Base-by-base conservation (phyloP, 92 coral and sea anemone genomes). In the Parazoanthus atlanticus region DNA sequence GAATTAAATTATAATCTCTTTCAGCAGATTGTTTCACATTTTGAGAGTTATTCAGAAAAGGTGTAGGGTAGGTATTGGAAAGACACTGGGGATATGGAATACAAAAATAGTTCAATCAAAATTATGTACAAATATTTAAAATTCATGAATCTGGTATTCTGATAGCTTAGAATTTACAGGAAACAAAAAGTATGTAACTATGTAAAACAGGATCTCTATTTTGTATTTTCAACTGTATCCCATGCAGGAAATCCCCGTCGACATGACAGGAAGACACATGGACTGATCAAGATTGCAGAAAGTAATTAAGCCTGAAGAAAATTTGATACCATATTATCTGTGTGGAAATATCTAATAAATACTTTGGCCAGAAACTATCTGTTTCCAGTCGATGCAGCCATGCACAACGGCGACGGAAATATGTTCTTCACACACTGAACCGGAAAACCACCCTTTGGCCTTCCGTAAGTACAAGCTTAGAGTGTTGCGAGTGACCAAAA, bases 241-340 rank as follows among this genome's bases (percentile, higher is more conserved):
- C 78, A n/a, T n/a, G n/a, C n/a, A 43, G 78, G 87, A 84, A 84
- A 84, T 84, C 78, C 87, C 87, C 87, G 17, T 2, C 76, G 77
- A 0, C 66, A 40, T 28, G 66, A 43, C 33, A 84, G 38, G 33
- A 26, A 67, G 17, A 21, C 13, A 61, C 26, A 2, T 21, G 9
- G 77, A 16, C 56, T 26, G 65, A 46, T 29, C 10, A 17, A 15
- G 40, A 46, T 72, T 41, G 41, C 29, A 28, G 78, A 28, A 41
- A 69, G 41, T 38, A 70, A 65, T 17, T 41, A 17, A 29, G 23
- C 23, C 26, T 46, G 26, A 8, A 33, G 66, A 56, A 70, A 15
- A 17, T 6, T 10, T 56, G 38, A 52, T 78, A 47, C 26, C 71
- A 56, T 47, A 19, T n/a, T 21, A 29, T 13, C n/a, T 30, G 28